Percentiles rank a stretch among this genome's conserved stretches.
These are phyloP conservation scores for Chymomyza amoena DNA, from an alignment of 2,888 invertebrate genomes.

Conservation along the genomic window DNA sequence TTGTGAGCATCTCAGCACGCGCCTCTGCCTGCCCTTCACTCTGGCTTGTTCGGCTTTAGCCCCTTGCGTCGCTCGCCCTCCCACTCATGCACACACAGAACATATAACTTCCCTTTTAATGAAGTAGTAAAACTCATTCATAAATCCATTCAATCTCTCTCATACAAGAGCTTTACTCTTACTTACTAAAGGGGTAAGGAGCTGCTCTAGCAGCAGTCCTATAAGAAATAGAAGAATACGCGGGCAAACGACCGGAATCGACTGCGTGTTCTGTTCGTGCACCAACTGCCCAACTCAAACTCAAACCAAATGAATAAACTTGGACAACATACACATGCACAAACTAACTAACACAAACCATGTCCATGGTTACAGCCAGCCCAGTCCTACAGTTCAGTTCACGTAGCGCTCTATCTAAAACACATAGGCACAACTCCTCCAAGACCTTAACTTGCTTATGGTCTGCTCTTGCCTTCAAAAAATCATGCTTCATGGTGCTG, in stretches of 20 bases:
- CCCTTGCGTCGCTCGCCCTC: slow-evolving; percentile 3
- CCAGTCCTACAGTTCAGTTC: slow-evolving; percentile 17
- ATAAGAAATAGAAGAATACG: slow-evolving; percentile 65
- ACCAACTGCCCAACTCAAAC: slow-evolving; percentile 3
- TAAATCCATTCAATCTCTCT: slow-evolving; percentile 73
- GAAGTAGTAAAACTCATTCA: slow-evolving; percentile 79
- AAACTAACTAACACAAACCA: background rate
- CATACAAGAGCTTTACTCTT: slow-evolving; percentile 18
- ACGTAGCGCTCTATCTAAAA: background rate
- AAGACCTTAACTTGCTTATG: background rate
- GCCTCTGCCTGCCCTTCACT: slow-evolving; percentile 11
- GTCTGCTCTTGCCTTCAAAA: background rate
- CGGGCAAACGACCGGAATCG: slow-evolving; percentile 23
- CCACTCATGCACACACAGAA: slow-evolving; percentile 6
- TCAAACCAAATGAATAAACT: background rate
- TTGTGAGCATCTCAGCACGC: slow-evolving; percentile 33
- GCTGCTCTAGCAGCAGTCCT: slow-evolving; percentile 11
- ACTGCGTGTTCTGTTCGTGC: background rate
- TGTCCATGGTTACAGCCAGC: slow-evolving; percentile 7
- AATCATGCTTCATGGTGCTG: background rate
- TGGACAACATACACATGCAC: background rate
- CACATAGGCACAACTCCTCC: background rate
- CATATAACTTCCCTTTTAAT: slow-evolving; percentile 73
- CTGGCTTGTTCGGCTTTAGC: slow-evolving; percentile 29
- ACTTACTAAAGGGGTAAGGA: slow-evolving; percentile 24